phyloP scores from a whole-genome alignment of 2,797 vertebrate genomes.

The Holocentrus rufus region DNA sequence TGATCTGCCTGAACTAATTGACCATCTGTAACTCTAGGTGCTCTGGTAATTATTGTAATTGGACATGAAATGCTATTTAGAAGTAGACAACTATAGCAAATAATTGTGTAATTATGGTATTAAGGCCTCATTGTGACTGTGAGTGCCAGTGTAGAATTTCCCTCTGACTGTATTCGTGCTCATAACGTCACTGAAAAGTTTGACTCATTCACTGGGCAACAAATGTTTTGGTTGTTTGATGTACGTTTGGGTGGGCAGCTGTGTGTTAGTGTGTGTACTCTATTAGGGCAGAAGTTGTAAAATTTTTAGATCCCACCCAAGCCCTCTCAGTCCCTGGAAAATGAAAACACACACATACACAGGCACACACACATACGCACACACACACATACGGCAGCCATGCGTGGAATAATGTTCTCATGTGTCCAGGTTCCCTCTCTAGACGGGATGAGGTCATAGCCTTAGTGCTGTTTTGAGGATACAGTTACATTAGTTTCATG shows the following conservation, averaged over 20 bases:
- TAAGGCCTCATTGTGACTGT: slow-evolving; percentile 52
- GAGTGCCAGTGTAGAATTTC: slow-evolving; percentile 39
- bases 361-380: slow-evolving; percentile 5
- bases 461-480: slow-evolving; percentile 52
- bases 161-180: slow-evolving; percentile 39
- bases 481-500: slow-evolving; percentile 65
- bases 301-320: slow-evolving; percentile 44
- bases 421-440: slow-evolving; percentile 66
- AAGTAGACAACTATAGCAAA: slow-evolving; percentile 13
- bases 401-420: slow-evolving; percentile 59
- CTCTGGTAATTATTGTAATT: slow-evolving; percentile 31
- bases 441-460: slow-evolving; percentile 69
- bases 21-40: slow-evolving; percentile 18
- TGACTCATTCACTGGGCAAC: slow-evolving; percentile 57
- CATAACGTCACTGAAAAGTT: slow-evolving; percentile 55
- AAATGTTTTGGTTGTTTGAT: slow-evolving; percentile 57
- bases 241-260: slow-evolving; percentile 22
- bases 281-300: slow-evolving; percentile 48
- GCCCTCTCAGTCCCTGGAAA: slow-evolving; percentile 27
- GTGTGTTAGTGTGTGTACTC: slow-evolving; percentile 38
- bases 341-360: slow-evolving; percentile 35
- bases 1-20: slow-evolving; percentile 9
- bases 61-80: slow-evolving; percentile 18
- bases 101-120: slow-evolving; percentile 47
- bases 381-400: slow-evolving; percentile 35